Evolutionary conservation across 2,797 vertebrate genomes (phyloP), one percentile per base, ranked within the genome.

Genomic region (Melanotaenia boesemani): DNA sequence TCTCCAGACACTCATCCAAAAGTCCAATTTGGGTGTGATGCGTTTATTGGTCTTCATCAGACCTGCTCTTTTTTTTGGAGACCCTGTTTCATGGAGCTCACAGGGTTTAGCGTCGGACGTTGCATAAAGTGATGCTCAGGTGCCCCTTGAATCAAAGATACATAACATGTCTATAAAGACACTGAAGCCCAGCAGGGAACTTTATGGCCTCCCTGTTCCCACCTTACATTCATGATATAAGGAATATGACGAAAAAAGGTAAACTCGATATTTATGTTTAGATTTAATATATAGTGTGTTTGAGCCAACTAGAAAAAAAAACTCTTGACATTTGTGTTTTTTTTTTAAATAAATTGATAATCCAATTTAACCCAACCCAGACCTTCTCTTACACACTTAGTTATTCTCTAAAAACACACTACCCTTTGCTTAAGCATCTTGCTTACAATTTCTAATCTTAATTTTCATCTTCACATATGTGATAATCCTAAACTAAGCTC

Each of bases 401-500:
- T 46, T 18, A 18, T 46, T 18, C 44, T 20, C 44, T 46, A 44
- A 16, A 44, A 48, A 20, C 20, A 20, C 16, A 50, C n/a, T 70
- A 9, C 32, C 5, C 5, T 4, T 48, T 62, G 67, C 79, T 62
- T 65, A 61, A 84, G 58, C 64, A 32, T 36, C 39, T 61, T 71
- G 6, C 52, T 57, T 66, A 60, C 56, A 13, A 15, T 30, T 56
- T 13, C 72, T 66, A 32, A 7, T 16, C 62, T 28, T 79, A 58
- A 86, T 88, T 76, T 79, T 70, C 74, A 84, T 80, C 72, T 79
- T 46, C 72, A 76, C 65, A 55, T 56, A 36, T 77, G 79, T 61
- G 37, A 39, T 59, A 82, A 85, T 88, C 71, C 79, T 64, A 79
- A 85, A 72, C 37, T 62, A 66, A 80, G 48, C 63, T 63, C 41